Evolutionary conservation across 2,888 invertebrate genomes (phyloP).

Genomic region (Coelinius sp.): DNA sequence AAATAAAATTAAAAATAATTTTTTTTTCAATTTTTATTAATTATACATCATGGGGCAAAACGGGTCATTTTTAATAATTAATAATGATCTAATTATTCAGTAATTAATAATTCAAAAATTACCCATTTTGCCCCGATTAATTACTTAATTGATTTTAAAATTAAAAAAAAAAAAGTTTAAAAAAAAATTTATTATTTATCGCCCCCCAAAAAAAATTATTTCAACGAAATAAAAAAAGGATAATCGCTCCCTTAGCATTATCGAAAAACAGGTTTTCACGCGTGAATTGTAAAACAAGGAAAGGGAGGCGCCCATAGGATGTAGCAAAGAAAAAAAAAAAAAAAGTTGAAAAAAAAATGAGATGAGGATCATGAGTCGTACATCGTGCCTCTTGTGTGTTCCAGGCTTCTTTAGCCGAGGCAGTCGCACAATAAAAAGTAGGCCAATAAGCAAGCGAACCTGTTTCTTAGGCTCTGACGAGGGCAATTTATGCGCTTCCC

Average conservation of each 20-base stretch:
- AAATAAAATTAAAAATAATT: no score
- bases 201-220: neutral
- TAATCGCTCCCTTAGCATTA: slow-evolving; percentile 52
- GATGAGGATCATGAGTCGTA: slow-evolving; percentile 34
- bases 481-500: slow-evolving; percentile 52
- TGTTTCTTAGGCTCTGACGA: slow-evolving; percentile 55
- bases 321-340: slow-evolving; percentile 37
- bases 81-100: no score
- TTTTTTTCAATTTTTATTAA: no score
- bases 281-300: slow-evolving; percentile 37
- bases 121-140: no score
- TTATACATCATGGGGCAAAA: neutral
- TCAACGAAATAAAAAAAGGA: slow-evolving; percentile 18
- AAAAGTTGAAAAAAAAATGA: slow-evolving; percentile 35
- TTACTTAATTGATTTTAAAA: neutral
- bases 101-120: no score
- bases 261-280: slow-evolving; percentile 57
- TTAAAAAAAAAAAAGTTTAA: neutral
- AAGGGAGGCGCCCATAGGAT: slow-evolving; percentile 14
- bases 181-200: slow-evolving; percentile 6
- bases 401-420: neutral
- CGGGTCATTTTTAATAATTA: no score
- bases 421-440: slow-evolving; percentile 54
- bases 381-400: neutral
- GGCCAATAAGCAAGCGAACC: slow-evolving; percentile 61